Evolutionary conservation across 2,888 invertebrate genomes (phyloP), one percentile per base, ranked within the genome.

Genomic region (Apamea epomidion): DNA sequence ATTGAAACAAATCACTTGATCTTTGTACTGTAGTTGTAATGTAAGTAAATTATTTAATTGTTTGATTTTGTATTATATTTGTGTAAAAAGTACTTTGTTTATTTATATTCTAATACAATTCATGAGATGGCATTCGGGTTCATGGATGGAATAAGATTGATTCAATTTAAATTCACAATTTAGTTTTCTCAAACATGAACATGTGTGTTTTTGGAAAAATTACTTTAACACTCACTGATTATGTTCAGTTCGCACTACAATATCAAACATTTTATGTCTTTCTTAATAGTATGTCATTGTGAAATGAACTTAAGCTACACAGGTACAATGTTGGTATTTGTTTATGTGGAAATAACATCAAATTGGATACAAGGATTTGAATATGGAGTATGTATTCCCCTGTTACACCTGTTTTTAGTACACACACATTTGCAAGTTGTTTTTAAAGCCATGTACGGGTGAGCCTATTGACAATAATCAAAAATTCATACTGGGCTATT

Each of bases 1-100:
- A 90, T 97, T 99, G 67, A 98, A 99, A 93, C 99, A 99, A 94
- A 97, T 98, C 88, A 94, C 94, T 73, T 97, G 45, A 75, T 51
- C 6, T 45, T 32, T 42, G 6, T 60, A 25, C 5, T 58, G 51
- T 73, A 67, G 62, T 14, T 70, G 2, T 42, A 76, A 48, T 72
- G 10, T 62, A 48, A 65, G 64, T 60, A 54, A 62, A 74, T 14
- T 84, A 74, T 70, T 51, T 48, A n/a, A 37, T 72, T 64, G 14
- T 65, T 51, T 64, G 14, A 1, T 37, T 65, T 64, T 71, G n/a
- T 70, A 73, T 64, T 76, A 76, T 32, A 84, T 42, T 60, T 51
- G 6, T 64, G 29, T 51, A 48, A 67, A 83, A 58, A 32, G 6
- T 29, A 21, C 29, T 37, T 70, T 51, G 37, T 80, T 70, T 80